Evolutionary conservation across 2,113 vertebrate genomes (phyloP).

Genomic region (Lathamus discolor): DNA sequence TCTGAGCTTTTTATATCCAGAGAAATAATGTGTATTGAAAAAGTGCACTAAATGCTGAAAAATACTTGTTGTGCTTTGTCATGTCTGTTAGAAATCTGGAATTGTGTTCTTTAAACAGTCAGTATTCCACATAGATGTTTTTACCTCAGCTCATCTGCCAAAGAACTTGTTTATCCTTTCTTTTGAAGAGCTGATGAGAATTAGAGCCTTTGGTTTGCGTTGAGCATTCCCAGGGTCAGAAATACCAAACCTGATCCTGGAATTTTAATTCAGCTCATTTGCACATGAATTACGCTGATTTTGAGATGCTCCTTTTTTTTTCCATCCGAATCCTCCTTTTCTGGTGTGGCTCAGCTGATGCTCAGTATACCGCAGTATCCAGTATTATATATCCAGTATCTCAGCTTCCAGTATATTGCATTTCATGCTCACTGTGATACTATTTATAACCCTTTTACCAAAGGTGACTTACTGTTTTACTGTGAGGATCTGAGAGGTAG

Average conservation of each 20-base stretch:
- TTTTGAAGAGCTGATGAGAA: neutral
- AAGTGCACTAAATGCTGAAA: neutral
- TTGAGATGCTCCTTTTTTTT: neutral
- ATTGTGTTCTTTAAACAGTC: neutral
- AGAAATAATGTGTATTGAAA: neutral
- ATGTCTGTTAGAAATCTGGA: neutral
- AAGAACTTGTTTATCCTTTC: neutral
- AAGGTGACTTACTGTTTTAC: neutral
- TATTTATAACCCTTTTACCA: too few species aligned
- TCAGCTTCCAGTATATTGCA: neutral
- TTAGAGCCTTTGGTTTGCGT: neutral
- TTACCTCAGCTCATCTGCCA: rapidly evolving
- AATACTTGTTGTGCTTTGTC: too few species aligned
- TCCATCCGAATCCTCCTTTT: neutral
- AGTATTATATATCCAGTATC: too few species aligned
- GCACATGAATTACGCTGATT: too few species aligned
- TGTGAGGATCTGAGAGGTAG: neutral
- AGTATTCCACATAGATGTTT: rapidly evolving
- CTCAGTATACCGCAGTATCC: neutral
- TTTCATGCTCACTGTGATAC: neutral
- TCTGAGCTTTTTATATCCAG: neutral
- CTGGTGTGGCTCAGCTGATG: neutral
- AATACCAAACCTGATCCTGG: neutral
- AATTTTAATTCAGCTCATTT: neutral
- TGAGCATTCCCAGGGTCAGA: neutral